These are phyloP conservation scores for Creontiades dilutus DNA, from an alignment of 2,888 invertebrate genomes.

Conservation along the genomic window DNA sequence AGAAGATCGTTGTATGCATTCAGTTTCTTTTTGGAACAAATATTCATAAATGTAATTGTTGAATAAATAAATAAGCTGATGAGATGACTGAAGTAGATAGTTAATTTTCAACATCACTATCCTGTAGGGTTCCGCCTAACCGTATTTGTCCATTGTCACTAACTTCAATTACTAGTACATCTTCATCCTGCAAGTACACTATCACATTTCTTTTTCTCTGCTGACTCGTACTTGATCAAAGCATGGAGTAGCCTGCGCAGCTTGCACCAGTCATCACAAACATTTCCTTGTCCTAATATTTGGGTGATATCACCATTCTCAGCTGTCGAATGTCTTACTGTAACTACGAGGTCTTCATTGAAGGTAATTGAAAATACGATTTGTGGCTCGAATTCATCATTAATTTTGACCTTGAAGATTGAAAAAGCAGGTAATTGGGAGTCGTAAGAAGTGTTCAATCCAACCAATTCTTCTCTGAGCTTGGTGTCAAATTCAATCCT, in stretches of 20 bases:
- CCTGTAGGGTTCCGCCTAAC: not conserved
- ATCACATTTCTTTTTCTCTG: not conserved
- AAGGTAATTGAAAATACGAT: conserved; percentile 50
- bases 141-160: conserved; percentile 4
- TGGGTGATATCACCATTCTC: not conserved
- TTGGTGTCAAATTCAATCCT: conserved; percentile 1
- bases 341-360: not conserved
- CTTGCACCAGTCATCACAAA: conserved; percentile 56
- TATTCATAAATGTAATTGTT: too few relatives aligned
- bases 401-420: conserved; percentile 53
- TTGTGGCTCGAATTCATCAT: conserved; percentile 42
- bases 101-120: not conserved
- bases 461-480: conserved; percentile 24
- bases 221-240: not conserved
- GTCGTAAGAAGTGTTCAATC: conserved; percentile 10
- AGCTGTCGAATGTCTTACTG: conserved; percentile 30
- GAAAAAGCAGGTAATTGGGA: conserved; percentile 25
- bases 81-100: too few relatives aligned
- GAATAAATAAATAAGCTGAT: too few relatives aligned
- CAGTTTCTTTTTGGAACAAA: too few relatives aligned
- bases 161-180: conserved; percentile 35
- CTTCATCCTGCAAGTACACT: too few relatives aligned
- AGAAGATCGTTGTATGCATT: too few relatives aligned
- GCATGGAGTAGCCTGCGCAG: conserved; percentile 24
- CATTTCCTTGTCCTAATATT: not conserved